A percentile compares a stretch with the other conserved stretches of the same genome.
These are phyloP conservation scores for Drosophila tsacasi DNA, from an alignment of 1,140 invertebrate species.

Conservation along the genomic window DNA sequence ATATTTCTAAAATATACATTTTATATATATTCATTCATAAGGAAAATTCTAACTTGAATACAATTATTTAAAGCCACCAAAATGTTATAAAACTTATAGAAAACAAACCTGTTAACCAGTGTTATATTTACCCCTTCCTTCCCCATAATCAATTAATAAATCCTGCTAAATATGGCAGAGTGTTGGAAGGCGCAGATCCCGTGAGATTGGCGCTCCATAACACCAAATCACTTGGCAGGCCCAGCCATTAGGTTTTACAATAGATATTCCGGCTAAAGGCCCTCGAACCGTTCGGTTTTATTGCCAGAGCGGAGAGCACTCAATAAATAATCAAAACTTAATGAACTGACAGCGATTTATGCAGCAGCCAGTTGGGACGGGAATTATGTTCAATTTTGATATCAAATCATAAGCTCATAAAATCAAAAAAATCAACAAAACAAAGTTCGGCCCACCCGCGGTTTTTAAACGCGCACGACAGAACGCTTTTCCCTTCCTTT, in stretches of 20 bases:
- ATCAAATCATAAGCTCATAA: conserved; percentile 78
- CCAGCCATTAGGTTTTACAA: conserved; percentile 25
- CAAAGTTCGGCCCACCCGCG: conserved; percentile 54
- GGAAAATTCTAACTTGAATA: neutral
- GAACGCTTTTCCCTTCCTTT: conserved; percentile 10
- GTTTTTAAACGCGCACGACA: conserved; percentile 50
- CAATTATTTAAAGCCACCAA: neutral
- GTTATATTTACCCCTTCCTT: neutral
- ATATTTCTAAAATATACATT: neutral
- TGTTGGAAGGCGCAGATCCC: neutral
- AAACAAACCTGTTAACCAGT: neutral
- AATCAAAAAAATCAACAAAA: conserved; percentile 71
- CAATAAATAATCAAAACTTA: conserved; percentile 71
- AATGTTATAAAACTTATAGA: neutral
- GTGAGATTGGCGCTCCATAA: neutral
- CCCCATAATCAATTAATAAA: neutral
- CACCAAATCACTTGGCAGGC: conserved; percentile 37
- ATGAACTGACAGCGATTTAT: conserved; percentile 76
- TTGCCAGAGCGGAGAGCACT: conserved; percentile 16
- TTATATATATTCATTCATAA: neutral
- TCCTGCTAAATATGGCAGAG: neutral
- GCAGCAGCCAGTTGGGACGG: conserved; percentile 25
- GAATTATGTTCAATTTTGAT: conserved; percentile 65
- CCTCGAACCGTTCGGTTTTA: conserved; percentile 36
- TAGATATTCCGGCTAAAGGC: conserved; percentile 26